Evolutionary conservation across 2,797 vertebrate genomes (phyloP).

Genomic region (Arrhamphus sclerolepis): DNA sequence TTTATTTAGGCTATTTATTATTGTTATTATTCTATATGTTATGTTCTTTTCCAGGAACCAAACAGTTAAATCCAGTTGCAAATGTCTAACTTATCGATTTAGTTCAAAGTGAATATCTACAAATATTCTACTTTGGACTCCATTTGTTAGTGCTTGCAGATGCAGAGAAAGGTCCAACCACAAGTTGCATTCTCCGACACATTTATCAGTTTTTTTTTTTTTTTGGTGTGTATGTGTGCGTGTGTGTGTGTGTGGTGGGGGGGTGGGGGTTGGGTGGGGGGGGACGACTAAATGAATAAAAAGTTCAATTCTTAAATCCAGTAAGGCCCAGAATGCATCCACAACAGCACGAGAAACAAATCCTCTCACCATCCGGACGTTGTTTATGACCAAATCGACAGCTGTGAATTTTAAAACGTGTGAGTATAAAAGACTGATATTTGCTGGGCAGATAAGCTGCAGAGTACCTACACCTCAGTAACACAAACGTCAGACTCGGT

Average conservation of each 20-base stretch:
- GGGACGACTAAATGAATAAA: too few species aligned
- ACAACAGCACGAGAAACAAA: constrained; percentile 6
- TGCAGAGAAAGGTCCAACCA: too few species aligned
- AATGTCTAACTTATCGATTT: constrained; percentile 56
- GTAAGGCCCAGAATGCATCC: too few species aligned
- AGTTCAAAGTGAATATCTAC: constrained; percentile 45
- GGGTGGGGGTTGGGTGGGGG: too few species aligned
- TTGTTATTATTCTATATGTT: too few species aligned
- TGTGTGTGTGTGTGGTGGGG: too few species aligned
- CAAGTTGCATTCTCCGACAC: too few species aligned
- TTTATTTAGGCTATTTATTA: too few species aligned
- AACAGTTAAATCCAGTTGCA: constrained; percentile 52
- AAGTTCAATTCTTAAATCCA: too few species aligned
- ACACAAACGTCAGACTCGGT: constrained; percentile 67
- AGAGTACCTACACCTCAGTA: constrained; percentile 57
- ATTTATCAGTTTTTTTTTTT: too few species aligned
- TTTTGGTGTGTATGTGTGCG: too few species aligned
- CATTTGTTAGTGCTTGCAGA: constrained; percentile 24
- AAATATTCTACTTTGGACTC: constrained; percentile 35
- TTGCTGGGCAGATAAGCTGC: constrained; percentile 46
- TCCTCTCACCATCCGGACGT: neutral
- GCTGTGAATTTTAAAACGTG: constrained; percentile 18
- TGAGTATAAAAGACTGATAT: constrained; percentile 24
- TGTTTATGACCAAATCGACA: constrained; percentile 2
- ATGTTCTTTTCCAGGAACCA: neutral